Base-by-base conservation (phyloP, 2,113 vertebrate genomes). In the Neolamprologus brichardi region DNA sequence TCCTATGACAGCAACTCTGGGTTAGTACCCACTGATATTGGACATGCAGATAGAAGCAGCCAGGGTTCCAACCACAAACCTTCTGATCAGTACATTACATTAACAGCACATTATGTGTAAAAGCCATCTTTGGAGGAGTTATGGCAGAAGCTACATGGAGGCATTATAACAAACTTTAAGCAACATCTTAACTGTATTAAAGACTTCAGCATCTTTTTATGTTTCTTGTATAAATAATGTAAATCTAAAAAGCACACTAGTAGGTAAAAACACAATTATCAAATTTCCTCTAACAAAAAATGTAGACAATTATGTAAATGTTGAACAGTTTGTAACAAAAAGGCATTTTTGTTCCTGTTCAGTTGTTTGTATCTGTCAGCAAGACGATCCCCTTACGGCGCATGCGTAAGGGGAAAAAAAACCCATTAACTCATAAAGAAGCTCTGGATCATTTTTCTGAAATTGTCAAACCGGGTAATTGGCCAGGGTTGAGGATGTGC, bases 371-470 rank as follows among this genome's bases (percentile, higher is more conserved):
- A 25, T 49, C 41, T 77, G 15, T 49, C 15, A 18, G 41, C 9
- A 75, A 44, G 6, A 64, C 0, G 4, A 64, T 64, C 17, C 30
- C 60, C 5, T 62, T 7, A n/a, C 1, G 0, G 1, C 9, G 1
- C 39, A 18, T 46, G 14, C 1, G 39, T 75, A 46, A 46, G 8
- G 20, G 58, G 1, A 0, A 30, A 46, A 18, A 32, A 34, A 3
- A 0, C 3, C 20, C 41, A 77, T 49, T 49, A 3, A 49, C 17
- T 30, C 2, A 49, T 30, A 77, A 28, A 12, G 41, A 30, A 5
- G 6, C 23, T 49, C 70, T 17, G 14, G 8, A 49, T 49, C 23
- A 23, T 41, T 18, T 49, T 49, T 75, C 25, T 18, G 15, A 30
- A 75, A 75, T 46, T 46, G 41, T 49, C 41, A 75, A 49, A 77